phyloP scores from a whole-genome alignment of 1,140 invertebrate genomes.

The Brachionus paranguensis region DNA sequence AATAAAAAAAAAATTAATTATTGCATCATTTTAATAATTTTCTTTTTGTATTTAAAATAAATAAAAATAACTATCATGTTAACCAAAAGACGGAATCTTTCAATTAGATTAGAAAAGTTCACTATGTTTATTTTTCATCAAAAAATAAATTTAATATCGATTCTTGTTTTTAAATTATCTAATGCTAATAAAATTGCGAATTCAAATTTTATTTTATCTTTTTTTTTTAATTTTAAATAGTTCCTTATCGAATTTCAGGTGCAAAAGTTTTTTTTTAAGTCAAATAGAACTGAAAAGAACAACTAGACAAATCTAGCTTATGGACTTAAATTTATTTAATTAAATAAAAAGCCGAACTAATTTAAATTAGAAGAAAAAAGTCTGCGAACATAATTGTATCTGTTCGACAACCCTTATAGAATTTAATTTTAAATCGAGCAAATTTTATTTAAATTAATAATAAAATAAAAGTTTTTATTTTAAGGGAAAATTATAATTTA shows the following conservation, averaged over 20 bases:
- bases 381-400: neutral
- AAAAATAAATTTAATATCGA: too few species aligned
- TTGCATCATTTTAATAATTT: too few species aligned
- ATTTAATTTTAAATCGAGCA: neutral
- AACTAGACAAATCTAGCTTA: neutral
- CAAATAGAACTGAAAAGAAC: neutral
- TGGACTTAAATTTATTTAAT: neutral
- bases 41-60: too few species aligned
- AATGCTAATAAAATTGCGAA: neutral
- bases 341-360: neutral
- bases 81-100: too few species aligned
- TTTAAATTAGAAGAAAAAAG: neutral
- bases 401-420: neutral
- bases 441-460: slow-evolving; percentile 22
- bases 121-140: too few species aligned
- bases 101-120: too few species aligned
- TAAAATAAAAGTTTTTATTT: slow-evolving; percentile 6
- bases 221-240: neutral
- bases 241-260: neutral
- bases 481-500: neutral
- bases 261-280: neutral
- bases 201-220: neutral
- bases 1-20: neutral
- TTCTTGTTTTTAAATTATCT: neutral
- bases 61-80: too few species aligned